Conservation (phyloP, 2,797 vertebrate genomes). For the Neomorphus geoffroyi region DNA sequence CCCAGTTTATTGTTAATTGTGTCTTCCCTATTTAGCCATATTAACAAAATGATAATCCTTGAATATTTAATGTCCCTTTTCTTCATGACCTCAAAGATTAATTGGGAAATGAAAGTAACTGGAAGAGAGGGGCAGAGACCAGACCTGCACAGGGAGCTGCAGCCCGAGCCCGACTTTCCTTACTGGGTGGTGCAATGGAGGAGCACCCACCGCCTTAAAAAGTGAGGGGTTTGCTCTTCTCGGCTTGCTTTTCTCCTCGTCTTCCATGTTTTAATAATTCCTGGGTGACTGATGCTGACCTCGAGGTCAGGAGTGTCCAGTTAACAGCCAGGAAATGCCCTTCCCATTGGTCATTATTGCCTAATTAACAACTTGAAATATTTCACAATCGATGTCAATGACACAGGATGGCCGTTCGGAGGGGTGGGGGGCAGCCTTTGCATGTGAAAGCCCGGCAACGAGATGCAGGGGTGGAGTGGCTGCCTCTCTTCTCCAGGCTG, state of each 20-base stretch:
- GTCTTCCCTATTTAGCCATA: background rate
- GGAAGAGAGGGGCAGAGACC: background rate
- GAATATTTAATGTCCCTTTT: background rate
- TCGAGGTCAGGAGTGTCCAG: constrained; percentile 17
- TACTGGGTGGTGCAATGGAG: background rate
- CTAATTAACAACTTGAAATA: constrained; percentile 29
- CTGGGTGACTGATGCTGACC: constrained; percentile 20
- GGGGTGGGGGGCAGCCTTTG: background rate
- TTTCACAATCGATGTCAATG: background rate
- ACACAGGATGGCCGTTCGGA: background rate
- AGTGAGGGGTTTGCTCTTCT: background rate
- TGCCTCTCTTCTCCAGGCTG: background rate
- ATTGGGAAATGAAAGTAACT: background rate
- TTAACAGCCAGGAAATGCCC: constrained; percentile 55
- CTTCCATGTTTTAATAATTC: background rate
- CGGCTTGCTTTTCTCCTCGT: background rate
- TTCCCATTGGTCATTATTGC: constrained; percentile 44
- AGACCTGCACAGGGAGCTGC: background rate
- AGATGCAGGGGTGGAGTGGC: background rate
- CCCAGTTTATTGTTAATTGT: background rate
- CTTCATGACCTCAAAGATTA: background rate
- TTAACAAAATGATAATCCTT: background rate
- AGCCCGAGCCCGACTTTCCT: background rate
- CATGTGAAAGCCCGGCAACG: background rate
- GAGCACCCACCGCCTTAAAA: background rate